Percentiles rank a stretch among this genome's conserved stretches.
Conservation (phyloP, 2,797 vertebrate genomes). For the Gastrophryne carolinensis region DNA sequence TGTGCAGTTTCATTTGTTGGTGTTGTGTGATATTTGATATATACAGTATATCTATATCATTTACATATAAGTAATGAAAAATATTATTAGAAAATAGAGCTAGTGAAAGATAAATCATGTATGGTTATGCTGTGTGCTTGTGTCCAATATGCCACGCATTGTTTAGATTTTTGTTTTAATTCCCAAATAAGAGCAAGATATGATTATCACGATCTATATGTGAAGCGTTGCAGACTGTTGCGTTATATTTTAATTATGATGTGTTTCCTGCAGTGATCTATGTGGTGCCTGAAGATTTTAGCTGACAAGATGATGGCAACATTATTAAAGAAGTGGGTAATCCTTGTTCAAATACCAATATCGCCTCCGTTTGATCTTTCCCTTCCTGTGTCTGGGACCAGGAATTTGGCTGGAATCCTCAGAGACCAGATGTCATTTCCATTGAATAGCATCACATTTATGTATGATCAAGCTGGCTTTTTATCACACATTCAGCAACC, state of each 20-base stretch:
- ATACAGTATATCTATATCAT: no score
- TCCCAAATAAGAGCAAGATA: neutral
- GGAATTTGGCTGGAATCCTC: conserved; percentile 36
- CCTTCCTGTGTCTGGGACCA: conserved; percentile 26
- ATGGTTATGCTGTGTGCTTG: neutral
- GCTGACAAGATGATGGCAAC: conserved; percentile 6
- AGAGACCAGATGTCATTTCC: conserved; percentile 47
- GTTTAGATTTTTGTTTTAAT: neutral
- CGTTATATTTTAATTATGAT: neutral
- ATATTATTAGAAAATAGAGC: neutral
- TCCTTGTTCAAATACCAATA: conserved; percentile 45
- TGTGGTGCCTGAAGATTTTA: neutral
- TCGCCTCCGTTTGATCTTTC: conserved; percentile 32
- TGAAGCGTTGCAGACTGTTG: neutral
- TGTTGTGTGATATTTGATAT: no score
- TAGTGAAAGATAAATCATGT: neutral
- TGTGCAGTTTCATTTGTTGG: no score
- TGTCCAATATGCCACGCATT: neutral
- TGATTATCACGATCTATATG: neutral
- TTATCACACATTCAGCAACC: neutral
- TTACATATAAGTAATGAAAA: neutral
- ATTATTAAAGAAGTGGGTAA: conserved; percentile 29
- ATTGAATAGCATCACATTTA: conserved; percentile 45
- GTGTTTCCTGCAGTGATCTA: neutral
- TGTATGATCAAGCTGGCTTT: conserved; percentile 31